phyloP scores from a whole-genome alignment of 2,797 vertebrate genomes.

The Bucorvus abyssinicus region DNA sequence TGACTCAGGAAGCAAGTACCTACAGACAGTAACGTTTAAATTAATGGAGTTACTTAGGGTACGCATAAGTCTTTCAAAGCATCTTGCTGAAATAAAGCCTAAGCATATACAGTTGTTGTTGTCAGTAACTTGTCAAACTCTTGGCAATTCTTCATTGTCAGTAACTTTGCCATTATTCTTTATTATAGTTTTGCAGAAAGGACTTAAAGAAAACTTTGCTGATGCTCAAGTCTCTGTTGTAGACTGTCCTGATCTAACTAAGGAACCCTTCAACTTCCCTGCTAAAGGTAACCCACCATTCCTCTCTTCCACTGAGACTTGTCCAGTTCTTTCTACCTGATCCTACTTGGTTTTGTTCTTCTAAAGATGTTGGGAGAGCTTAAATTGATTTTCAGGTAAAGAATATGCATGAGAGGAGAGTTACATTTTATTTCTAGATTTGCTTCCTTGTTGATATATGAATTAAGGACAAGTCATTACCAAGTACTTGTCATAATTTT shows the following conservation, averaged over 20 bases:
- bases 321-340: not conserved
- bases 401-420: not conserved
- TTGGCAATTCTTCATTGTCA: not conserved
- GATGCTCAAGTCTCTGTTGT: conserved; percentile 87
- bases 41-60: not conserved
- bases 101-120: not conserved
- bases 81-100: not conserved
- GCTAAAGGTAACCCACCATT: conserved; percentile 82
- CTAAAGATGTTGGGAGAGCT: not conserved
- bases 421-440: not conserved
- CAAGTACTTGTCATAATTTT: not conserved
- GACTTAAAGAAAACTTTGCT: conserved; percentile 87
- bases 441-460: not conserved
- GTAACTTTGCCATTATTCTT: conserved; percentile 5
- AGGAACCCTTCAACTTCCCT: conserved; percentile 90
- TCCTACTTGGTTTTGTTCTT: not conserved
- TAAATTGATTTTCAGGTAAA: not conserved
- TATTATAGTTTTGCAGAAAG: conserved; percentile 85
- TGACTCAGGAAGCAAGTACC: not conserved
- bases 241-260: conserved; percentile 92
- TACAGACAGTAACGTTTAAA: not conserved
- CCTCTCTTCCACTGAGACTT: not conserved
- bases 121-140: not conserved
- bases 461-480: not conserved
- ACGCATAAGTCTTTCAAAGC: not conserved